phyloP scores from a whole-genome alignment of 2,113 vertebrate species.

The Neotoma lepida region DNA sequence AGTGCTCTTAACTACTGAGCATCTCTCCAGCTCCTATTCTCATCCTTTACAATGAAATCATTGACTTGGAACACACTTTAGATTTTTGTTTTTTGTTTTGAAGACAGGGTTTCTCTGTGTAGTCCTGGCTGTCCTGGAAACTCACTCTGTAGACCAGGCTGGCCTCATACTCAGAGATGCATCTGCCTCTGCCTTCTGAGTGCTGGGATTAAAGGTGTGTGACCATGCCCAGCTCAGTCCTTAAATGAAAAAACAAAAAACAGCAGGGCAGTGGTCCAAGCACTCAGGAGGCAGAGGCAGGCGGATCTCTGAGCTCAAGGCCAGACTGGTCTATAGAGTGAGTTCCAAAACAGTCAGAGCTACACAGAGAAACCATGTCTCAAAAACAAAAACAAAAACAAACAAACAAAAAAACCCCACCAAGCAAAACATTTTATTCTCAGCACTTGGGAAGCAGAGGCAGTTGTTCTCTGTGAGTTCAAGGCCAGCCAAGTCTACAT shows the following conservation, averaged over 20 bases:
- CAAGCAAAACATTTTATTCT: neutral
- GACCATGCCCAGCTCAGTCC: neutral
- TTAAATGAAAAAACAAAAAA: neutral
- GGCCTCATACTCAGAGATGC: neutral
- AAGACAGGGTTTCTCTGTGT: neutral
- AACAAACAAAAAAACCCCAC: neutral
- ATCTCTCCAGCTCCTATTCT: neutral
- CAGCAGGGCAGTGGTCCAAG: neutral
- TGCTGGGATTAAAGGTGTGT: neutral
- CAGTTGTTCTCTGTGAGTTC: neutral
- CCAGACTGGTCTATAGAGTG: neutral
- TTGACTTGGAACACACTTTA: neutral
- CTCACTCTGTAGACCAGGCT: neutral
- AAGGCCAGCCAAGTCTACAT: neutral
- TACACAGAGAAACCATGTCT: neutral
- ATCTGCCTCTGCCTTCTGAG: too few relatives aligned
- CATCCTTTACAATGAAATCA: neutral
- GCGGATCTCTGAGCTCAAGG: neutral
- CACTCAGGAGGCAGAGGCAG: neutral
- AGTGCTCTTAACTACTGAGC: neutral
- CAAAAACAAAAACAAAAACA: neutral
- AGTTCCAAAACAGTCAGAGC: neutral
- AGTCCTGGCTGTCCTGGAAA: neutral
- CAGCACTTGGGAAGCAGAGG: neutral
- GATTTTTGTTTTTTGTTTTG: neutral